Conservation (phyloP, 1,140 invertebrate species). For the Temnothorax nylanderi region DNA sequence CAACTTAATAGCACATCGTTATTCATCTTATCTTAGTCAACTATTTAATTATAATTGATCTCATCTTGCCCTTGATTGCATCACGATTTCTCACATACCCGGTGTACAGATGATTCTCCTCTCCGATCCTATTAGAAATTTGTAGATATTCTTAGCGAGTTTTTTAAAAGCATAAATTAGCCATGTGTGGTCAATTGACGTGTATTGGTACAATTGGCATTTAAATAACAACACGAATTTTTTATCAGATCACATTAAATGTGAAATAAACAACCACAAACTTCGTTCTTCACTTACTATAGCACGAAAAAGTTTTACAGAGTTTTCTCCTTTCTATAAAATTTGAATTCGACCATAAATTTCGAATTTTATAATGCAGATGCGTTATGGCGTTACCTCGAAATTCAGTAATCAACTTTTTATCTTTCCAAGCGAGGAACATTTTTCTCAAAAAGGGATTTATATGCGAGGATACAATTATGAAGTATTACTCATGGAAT, state of each 20-base stretch:
- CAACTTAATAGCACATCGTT: not conserved
- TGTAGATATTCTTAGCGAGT: not conserved
- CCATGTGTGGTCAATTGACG: not conserved
- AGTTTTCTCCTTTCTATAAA: not conserved
- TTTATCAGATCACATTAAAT: not conserved
- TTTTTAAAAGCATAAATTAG: not conserved
- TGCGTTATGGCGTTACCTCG: not conserved
- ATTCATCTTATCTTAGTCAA: not conserved
- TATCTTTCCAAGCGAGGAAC: not conserved
- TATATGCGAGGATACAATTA: not conserved
- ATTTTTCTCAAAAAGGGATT: not conserved
- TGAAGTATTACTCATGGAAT: not conserved
- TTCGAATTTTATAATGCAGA: not conserved
- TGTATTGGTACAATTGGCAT: not conserved
- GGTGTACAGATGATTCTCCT: not conserved
- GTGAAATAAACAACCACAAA: not conserved
- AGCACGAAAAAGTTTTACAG: not conserved
- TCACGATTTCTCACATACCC: not conserved
- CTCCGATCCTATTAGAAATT: not conserved
- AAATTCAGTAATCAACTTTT: slow-evolving; percentile 14
- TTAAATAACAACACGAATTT: not conserved
- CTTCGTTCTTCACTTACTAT: not conserved
- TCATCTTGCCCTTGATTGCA: slow-evolving; percentile 15
- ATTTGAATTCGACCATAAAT: not conserved
- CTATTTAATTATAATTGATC: slow-evolving; percentile 25